phyloP scores from a whole-genome alignment of 1,140 invertebrate species.

The Globodera rostochiensis region DNA sequence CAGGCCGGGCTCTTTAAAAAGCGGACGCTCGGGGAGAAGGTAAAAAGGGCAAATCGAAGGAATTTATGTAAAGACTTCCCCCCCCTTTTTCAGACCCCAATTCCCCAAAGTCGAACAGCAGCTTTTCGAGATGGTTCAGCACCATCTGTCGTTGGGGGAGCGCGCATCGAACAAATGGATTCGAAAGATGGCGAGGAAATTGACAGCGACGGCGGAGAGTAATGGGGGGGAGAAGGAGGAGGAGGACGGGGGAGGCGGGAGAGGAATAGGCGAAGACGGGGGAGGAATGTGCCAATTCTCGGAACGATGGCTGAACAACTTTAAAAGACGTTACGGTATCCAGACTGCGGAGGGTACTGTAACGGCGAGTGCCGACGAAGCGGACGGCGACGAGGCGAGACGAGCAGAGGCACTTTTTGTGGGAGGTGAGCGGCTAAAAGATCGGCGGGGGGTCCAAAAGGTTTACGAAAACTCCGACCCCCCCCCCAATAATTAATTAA shows the following conservation, averaged over 20 bases:
- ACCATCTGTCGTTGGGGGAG: conserved; percentile 36
- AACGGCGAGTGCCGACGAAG: not conserved
- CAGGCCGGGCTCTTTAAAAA: conserved; percentile 53
- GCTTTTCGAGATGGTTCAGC: conserved; percentile 43
- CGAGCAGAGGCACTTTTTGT: not conserved
- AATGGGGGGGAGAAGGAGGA: not conserved
- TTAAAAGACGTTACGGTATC: conserved; percentile 53
- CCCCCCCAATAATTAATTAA: too few species aligned
- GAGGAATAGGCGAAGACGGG: not conserved
- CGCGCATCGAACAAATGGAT: conserved; percentile 50
- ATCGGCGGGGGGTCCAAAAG: not conserved
- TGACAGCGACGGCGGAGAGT: conserved; percentile 37
- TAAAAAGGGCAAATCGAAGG: not conserved
- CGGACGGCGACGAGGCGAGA: conserved; percentile 3
- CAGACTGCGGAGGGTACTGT: conserved; percentile 3
- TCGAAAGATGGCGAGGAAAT: conserved; percentile 45
- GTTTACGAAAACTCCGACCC: too few species aligned
- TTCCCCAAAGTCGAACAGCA: conserved; percentile 56
- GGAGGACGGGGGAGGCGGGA: conserved; percentile 22
- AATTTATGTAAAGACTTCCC: not conserved
- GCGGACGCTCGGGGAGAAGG: conserved; percentile 46
- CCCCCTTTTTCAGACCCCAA: conserved; percentile 35
- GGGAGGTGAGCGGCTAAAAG: not conserved
- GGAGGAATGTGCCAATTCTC: conserved; percentile 50
- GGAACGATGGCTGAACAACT: conserved; percentile 55